A percentile compares a stretch with the other conserved stretches of the same genome.
phyloP scores from a whole-genome alignment of 2,797 vertebrate species.

The Eremophila alpestris region DNA sequence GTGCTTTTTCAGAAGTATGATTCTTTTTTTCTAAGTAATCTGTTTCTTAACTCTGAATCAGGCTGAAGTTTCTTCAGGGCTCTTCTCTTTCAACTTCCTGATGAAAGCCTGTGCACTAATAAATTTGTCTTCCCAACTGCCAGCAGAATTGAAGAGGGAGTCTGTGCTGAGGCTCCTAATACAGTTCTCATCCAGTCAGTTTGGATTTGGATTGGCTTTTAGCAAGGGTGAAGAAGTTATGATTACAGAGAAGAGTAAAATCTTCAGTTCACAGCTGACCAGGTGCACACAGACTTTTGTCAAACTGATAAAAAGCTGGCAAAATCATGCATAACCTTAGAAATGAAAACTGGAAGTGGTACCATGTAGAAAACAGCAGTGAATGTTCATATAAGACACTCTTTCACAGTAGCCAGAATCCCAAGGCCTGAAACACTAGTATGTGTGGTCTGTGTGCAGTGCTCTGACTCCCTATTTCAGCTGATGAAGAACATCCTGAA shows the following conservation, averaged over 20 bases:
- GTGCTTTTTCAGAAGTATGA: background rate
- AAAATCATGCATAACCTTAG: background rate
- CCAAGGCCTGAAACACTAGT: background rate
- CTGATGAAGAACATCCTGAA: background rate
- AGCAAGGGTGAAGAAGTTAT: background rate
- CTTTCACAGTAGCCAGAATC: background rate
- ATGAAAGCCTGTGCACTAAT: background rate
- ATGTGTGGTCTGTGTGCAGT: background rate
- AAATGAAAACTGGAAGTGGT: background rate
- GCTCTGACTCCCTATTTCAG: background rate
- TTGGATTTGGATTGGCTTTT: background rate
- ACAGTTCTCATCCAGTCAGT: background rate
- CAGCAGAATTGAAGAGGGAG: background rate
- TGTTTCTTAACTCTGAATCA: background rate
- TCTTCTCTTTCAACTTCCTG: background rate
- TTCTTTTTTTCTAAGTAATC: background rate
- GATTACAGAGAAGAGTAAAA: background rate
- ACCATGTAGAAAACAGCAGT: background rate
- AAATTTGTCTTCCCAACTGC: background rate
- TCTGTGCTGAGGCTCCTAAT: background rate
- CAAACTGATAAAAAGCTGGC: background rate
- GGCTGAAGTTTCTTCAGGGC: background rate
- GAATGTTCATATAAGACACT: background rate
- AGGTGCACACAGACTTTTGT: background rate
- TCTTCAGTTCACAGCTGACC: background rate